Evolutionary conservation across 2,888 invertebrate genomes (phyloP).

Genomic region (Drosophila emarginata): DNA sequence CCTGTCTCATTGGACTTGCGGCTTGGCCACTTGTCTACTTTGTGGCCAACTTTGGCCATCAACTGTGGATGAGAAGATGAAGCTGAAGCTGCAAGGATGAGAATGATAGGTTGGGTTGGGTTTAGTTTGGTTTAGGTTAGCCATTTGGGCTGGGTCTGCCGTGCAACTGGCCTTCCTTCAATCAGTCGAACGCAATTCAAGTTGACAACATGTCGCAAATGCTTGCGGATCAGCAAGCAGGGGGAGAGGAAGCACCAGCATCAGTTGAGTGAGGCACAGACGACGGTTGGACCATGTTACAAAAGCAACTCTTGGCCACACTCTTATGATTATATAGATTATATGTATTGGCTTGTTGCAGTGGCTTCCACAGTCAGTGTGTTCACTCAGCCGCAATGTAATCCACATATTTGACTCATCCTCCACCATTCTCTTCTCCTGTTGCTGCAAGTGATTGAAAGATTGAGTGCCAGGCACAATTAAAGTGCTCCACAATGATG

Average conservation of each 20-base stretch:
- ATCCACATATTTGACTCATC: conserved; percentile 44
- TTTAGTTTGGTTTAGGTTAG: conserved; percentile 21
- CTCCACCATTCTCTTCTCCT: conserved; percentile 2
- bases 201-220: conserved; percentile 81
- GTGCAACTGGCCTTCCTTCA: conserved; percentile 59
- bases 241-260: conserved; percentile 5
- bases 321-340: conserved; percentile 75
- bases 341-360: conserved; percentile 51
- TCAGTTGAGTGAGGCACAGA: background rate
- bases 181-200: conserved; percentile 81
- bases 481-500: conserved; percentile 64
- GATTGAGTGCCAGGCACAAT: conserved; percentile 80
- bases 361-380: conserved; percentile 11
- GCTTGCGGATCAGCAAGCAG: conserved; percentile 48
- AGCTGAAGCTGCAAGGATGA: conserved; percentile 42
- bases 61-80: conserved; percentile 45
- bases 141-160: conserved; percentile 37
- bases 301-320: conserved; percentile 50
- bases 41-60: conserved; percentile 53
- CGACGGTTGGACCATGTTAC: conserved; percentile 47
- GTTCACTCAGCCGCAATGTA: conserved; percentile 54
- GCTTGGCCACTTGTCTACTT: conserved; percentile 61
- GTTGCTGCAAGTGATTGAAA: conserved; percentile 68
- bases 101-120: conserved; percentile 21
- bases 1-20: conserved; percentile 57